These are phyloP conservation scores for Melanotaenia maccullochi DNA, from an alignment of 2,797 vertebrate genomes.

Conservation along the genomic window DNA sequence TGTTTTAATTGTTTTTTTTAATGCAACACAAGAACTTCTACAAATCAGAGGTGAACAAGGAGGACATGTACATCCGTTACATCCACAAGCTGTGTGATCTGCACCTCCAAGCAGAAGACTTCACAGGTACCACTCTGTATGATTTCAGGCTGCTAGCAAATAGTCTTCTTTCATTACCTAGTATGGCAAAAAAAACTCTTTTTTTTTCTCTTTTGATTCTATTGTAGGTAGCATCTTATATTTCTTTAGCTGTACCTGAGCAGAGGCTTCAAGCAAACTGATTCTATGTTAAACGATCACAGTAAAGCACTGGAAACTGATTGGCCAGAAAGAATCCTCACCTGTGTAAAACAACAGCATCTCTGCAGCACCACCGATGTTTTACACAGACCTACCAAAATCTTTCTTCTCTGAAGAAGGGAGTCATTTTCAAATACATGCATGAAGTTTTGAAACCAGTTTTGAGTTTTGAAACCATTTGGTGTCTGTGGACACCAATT, in stretches of 20 bases:
- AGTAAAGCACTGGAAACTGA: not conserved
- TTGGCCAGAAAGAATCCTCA: not conserved
- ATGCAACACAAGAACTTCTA: constrained; percentile 91
- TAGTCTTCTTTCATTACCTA: not conserved
- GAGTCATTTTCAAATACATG: not conserved
- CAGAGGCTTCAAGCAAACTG: not conserved
- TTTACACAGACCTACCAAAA: not conserved
- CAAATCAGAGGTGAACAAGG: constrained; percentile 98
- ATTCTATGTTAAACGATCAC: not conserved
- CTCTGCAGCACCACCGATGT: not conserved
- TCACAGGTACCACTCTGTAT: constrained; percentile 86
- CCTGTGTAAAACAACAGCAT: not conserved
- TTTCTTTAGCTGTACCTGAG: not conserved
- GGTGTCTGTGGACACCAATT: not conserved
- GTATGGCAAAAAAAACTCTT: not conserved
- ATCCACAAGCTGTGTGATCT: constrained; percentile 99
- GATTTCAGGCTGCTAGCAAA: not conserved
- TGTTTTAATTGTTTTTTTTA: not conserved
- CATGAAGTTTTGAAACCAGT: not conserved
- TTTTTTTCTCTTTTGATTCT: not conserved
- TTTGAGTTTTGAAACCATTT: no score
- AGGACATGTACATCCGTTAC: constrained; percentile 99
- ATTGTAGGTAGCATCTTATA: not conserved
- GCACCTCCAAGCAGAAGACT: constrained; percentile 98
- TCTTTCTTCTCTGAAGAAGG: not conserved